These are phyloP conservation scores for Diprion similis DNA, from an alignment of 1,140 invertebrate species.

Conservation along the genomic window DNA sequence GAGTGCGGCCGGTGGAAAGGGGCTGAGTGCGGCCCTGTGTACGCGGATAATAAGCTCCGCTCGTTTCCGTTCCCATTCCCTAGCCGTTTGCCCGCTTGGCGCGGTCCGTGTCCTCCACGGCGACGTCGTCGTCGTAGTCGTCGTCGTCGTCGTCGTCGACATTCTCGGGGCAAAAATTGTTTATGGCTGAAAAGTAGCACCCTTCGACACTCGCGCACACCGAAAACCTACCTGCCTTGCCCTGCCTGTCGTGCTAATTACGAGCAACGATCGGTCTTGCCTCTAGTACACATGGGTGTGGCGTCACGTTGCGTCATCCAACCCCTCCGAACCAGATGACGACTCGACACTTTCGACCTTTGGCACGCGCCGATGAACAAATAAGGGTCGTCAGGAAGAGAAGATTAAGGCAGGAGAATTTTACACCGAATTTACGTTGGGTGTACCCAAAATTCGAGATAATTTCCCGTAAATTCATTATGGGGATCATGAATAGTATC, in stretches of 20 bases:
- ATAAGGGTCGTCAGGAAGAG: neutral
- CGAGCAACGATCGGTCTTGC: neutral
- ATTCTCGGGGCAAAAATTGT: too few relatives aligned
- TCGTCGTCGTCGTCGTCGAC: too few relatives aligned
- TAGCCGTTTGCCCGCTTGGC: too few relatives aligned
- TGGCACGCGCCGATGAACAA: neutral
- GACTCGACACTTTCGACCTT: conserved; percentile 2
- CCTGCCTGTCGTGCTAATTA: neutral
- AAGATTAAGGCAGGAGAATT: neutral
- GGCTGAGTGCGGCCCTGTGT: neutral
- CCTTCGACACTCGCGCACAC: too few relatives aligned
- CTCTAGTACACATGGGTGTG: neutral
- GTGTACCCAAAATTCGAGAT: too few relatives aligned
- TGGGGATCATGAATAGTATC: too few relatives aligned
- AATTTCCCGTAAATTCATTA: too few relatives aligned
- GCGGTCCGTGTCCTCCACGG: too few relatives aligned
- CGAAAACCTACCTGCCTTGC: too few relatives aligned
- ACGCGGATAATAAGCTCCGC: conserved; percentile 1
- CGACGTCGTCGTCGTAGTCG: too few relatives aligned
- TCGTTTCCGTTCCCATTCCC: neutral
- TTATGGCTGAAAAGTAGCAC: too few relatives aligned
- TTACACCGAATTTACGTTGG: too few relatives aligned
- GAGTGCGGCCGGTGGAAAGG: neutral
- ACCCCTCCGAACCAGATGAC: neutral
- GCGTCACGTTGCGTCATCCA: neutral